Evolutionary conservation across 2,888 invertebrate species (phyloP).

Genomic region (Drosophila dives): DNA sequence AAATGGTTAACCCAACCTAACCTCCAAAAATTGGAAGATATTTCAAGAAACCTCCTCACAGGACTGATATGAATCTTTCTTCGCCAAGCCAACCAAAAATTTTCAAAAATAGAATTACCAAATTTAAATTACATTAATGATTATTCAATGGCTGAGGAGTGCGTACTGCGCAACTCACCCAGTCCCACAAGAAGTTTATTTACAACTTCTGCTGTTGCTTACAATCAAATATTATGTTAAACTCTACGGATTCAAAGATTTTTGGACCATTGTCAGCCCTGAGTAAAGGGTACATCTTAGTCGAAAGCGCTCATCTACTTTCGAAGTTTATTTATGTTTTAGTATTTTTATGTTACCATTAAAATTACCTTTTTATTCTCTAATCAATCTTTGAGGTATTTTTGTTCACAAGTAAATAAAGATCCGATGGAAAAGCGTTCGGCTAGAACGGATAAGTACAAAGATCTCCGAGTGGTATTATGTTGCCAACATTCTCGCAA

Average conservation of each 20-base stretch:
- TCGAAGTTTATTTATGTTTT: background rate
- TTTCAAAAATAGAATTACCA: no score
- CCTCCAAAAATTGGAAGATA: no score
- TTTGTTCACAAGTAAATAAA: background rate
- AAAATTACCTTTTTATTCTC: background rate
- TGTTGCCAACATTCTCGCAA: background rate
- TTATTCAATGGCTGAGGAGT: no score
- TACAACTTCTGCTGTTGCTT: background rate
- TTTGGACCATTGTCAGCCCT: background rate
- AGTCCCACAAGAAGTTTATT: no score
- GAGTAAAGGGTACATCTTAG: background rate
- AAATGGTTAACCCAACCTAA: no score
- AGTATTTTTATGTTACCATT: background rate
- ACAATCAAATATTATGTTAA: background rate
- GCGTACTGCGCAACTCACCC: no score
- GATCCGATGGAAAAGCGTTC: background rate
- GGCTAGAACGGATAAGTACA: background rate
- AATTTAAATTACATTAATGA: no score
- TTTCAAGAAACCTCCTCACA: no score
- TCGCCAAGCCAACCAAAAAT: no score
- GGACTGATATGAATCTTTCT: no score
- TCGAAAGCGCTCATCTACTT: background rate
- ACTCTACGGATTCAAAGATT: background rate
- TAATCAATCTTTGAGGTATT: conserved; percentile 3
- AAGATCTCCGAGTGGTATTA: background rate